A percentile compares a stretch with the other conserved stretches of the same genome.
These are phyloP conservation scores for Loxodonta africana DNA, from an alignment of 2,113 vertebrate genomes.

Conservation along the genomic window DNA sequence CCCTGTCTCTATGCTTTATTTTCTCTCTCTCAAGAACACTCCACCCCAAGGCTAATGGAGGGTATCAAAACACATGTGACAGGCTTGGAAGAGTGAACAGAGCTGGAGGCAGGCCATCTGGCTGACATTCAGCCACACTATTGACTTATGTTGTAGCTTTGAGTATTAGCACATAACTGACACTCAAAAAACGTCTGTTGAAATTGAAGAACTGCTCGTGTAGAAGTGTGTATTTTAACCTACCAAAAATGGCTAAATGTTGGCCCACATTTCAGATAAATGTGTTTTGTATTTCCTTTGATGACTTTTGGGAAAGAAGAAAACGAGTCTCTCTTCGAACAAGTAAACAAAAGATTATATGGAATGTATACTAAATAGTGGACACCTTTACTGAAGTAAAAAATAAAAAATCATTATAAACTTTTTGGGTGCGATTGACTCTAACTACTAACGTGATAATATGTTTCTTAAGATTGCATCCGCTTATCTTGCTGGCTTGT, in stretches of 20 bases:
- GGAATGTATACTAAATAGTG: constrained; percentile 69
- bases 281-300: constrained; percentile 51
- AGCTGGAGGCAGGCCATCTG: not conserved
- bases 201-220: not conserved
- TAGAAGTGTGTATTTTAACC: not conserved
- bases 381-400: constrained; percentile 42
- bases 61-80: not conserved
- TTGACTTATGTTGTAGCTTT: not conserved
- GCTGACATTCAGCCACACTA: not conserved
- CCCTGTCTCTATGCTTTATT: not conserved
- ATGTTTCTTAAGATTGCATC: not conserved
- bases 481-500: not conserved
- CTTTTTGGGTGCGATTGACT: constrained; percentile 18
- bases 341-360: constrained; percentile 33
- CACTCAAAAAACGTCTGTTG: not conserved
- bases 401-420: constrained; percentile 40
- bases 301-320: not conserved
- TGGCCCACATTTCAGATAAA: not conserved
- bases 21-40: not conserved
- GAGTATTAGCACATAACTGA: not conserved
- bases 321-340: not conserved
- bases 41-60: not conserved
- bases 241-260: not conserved
- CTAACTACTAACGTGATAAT: constrained; percentile 35
- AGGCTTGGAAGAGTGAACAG: not conserved